Evolutionary conservation across 2,888 invertebrate species (phyloP).

Genomic region (Lymantria monacha): DNA sequence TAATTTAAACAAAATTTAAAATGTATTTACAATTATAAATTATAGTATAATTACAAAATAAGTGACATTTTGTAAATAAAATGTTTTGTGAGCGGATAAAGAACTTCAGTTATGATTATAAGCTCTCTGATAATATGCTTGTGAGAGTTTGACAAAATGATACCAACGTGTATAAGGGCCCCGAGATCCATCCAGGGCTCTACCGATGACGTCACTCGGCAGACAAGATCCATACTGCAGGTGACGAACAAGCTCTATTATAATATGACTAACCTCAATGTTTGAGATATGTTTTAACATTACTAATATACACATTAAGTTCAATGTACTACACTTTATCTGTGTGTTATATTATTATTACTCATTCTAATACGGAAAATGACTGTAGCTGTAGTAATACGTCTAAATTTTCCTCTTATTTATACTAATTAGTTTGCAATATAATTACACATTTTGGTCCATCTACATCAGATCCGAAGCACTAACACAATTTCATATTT

Average conservation of each 20-base stretch:
- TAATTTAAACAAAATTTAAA: neutral
- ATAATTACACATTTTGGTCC: too few species aligned
- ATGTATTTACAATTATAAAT: neutral
- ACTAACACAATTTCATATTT: too few species aligned
- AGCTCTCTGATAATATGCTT: constrained; percentile 7
- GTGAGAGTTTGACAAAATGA: constrained; percentile 68
- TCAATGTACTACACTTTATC: neutral
- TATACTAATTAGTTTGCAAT: too few species aligned
- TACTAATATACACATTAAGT: constrained; percentile 1
- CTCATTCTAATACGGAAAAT: neutral
- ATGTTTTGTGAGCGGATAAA: constrained; percentile 15
- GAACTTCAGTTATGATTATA: neutral
- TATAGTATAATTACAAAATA: neutral
- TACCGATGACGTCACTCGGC: constrained; percentile 88
- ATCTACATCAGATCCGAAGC: too few species aligned
- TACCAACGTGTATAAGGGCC: constrained; percentile 87
- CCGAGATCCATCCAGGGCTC: constrained; percentile 88
- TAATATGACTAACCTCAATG: constrained; percentile 21
- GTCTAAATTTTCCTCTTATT: too few species aligned
- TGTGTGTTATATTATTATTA: neutral
- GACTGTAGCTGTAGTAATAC: too few species aligned
- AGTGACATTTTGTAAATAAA: constrained; percentile 2
- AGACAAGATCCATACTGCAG: constrained; percentile 87
- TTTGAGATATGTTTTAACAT: neutral
- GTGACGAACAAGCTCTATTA: constrained; percentile 54